Evolutionary conservation across 1,140 invertebrate species (phyloP), one percentile per base, ranked within the genome.

Genomic region (Ceratina australensis): DNA sequence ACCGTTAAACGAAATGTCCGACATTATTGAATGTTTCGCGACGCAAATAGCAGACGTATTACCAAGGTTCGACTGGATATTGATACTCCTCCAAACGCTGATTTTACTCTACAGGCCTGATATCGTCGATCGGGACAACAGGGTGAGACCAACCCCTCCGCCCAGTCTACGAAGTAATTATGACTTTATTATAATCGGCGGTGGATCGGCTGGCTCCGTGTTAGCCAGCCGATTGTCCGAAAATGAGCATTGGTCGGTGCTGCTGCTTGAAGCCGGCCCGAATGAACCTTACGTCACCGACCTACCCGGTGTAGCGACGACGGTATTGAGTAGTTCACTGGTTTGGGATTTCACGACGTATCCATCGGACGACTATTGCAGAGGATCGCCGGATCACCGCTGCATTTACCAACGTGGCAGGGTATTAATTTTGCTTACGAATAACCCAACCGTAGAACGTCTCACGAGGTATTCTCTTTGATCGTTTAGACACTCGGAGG

Each of bases 301-400:
- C 78, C 88, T 97, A 8, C 97, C 97, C 0, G 89, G 95, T 0
- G 72, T 96, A 65, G 96, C 96, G 86, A 95, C 96, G 0, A 0
- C 92, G 4, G 90, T 98, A 2, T 96, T 97, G 88, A 92, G 94
- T 22, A 94, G 94, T 1, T 92, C 94, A 0, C 92, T 96, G 66
- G 97, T 97, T 87, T 98, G 97, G 96, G 93, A 95, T 79, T 97
- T 96, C 83, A 92, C 94, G 72, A 96, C 96, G 0, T 95, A 96
- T 83, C 94, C 95, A 0, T 95, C 95, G 79, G 88, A 93, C 49
- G 90, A 90, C n/a, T 96, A 94, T 76, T 96, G 95, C 83, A 86
- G 95, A 78, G 94, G 93, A 49, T 95, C 95, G 94, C 90, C 91
- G 61, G 92, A 93, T 24, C 87, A 91, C n/a, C 89, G 92, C 33